These are phyloP conservation scores for Acanthis flammea DNA, from an alignment of 2,797 vertebrate genomes.

Conservation along the genomic window DNA sequence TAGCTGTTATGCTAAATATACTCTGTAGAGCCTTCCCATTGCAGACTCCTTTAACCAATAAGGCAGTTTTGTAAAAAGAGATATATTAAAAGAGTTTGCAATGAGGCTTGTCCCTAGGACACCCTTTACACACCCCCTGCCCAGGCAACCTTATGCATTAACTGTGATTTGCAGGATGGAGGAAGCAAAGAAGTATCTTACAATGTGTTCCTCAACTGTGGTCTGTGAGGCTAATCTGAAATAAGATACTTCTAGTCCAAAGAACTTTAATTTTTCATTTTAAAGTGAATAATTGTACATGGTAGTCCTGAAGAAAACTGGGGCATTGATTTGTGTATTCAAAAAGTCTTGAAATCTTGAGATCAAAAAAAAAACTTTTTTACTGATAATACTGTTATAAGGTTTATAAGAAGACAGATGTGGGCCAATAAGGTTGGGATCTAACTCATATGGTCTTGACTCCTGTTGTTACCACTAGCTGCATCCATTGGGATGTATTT, in stretches of 20 bases:
- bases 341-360: background rate
- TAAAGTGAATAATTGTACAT: background rate
- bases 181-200: background rate
- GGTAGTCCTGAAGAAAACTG: background rate
- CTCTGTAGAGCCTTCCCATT: background rate
- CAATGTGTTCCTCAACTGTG: background rate
- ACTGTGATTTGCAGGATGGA: background rate
- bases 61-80: background rate
- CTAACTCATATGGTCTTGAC: background rate
- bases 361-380: background rate
- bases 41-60: background rate
- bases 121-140: background rate
- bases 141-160: background rate
- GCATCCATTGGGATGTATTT: background rate
- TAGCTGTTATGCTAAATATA: background rate
- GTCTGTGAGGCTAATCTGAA: background rate
- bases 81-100: background rate
- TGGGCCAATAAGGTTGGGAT: background rate
- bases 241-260: background rate
- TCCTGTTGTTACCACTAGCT: background rate
- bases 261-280: background rate
- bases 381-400: background rate
- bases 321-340: background rate
- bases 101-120: background rate
- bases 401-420: background rate